Conservation (phyloP, 2,888 invertebrate genomes). For the Ectemnius cavifrons region DNA sequence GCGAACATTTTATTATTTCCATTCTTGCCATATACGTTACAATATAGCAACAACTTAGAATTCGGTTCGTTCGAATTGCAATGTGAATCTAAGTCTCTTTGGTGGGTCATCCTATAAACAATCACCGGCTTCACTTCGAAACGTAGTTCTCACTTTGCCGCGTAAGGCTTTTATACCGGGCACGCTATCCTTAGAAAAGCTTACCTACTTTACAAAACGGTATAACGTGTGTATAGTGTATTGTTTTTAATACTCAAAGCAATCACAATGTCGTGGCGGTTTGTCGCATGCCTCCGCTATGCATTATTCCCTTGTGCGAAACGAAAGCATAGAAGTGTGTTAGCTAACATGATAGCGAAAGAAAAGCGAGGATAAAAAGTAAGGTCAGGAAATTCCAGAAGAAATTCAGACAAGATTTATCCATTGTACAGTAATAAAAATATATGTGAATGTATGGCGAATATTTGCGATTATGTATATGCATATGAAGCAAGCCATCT, state of each 20-base stretch:
- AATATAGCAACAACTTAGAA: slow-evolving; percentile 41
- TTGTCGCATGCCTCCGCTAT: slow-evolving; percentile 26
- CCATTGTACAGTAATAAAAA: slow-evolving; percentile 8
- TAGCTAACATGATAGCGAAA: slow-evolving; percentile 5
- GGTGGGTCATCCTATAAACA: slow-evolving; percentile 35
- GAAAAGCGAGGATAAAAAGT: slow-evolving; percentile 19
- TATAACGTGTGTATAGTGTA: slow-evolving; percentile 17
- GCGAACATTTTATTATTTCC: slow-evolving; percentile 31
- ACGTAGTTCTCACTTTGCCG: background rate
- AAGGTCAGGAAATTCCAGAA: slow-evolving; percentile 15
- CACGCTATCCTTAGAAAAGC: slow-evolving; percentile 21
- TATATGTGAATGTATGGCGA: background rate
- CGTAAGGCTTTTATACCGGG: background rate
- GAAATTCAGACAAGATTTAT: slow-evolving; percentile 26
- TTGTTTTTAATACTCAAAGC: slow-evolving; percentile 41
- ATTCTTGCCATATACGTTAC: slow-evolving; percentile 35
- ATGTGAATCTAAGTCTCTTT: slow-evolving; percentile 49
- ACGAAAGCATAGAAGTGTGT: slow-evolving; percentile 11
- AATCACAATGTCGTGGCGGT: slow-evolving; percentile 37
- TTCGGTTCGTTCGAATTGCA: slow-evolving; percentile 19
- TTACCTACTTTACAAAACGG: slow-evolving; percentile 13
- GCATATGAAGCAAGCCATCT: no score
- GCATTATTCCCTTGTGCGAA: slow-evolving; percentile 35
- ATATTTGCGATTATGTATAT: background rate
- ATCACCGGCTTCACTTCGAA: background rate